A percentile compares a stretch with the other conserved stretches of the same genome.
Evolutionary conservation across 2,797 vertebrate genomes (phyloP).

Genomic region (Lithobates pipiens): DNA sequence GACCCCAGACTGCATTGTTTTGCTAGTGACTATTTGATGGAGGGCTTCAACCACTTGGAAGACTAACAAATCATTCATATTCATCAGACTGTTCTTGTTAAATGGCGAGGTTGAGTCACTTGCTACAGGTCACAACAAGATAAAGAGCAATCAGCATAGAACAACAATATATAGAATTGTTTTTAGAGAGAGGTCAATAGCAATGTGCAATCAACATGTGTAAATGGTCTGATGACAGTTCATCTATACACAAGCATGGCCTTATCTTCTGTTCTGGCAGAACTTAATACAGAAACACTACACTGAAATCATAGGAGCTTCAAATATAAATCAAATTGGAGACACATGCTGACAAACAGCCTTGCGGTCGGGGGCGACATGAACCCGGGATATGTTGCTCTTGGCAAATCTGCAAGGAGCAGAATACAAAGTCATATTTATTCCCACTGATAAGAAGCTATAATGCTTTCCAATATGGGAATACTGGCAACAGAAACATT

Average conservation of each 20-base stretch:
- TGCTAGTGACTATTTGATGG: no score
- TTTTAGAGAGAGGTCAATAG: background rate
- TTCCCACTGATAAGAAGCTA: constrained; percentile 11
- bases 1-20: background rate
- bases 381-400: constrained; percentile 6
- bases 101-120: background rate
- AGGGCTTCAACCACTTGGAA: background rate
- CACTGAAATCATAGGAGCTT: constrained; percentile 1
- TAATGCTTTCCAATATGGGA: constrained; percentile 1
- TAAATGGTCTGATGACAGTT: background rate
- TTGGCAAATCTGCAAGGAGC: constrained; percentile 24
- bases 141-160: background rate
- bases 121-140: background rate
- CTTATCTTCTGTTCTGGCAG: background rate
- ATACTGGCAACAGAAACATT: background rate
- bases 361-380: constrained; percentile 14
- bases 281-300: constrained; percentile 16
- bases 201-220: background rate
- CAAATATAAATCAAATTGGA: constrained; percentile 27
- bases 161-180: background rate
- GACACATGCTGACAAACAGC: constrained; percentile 41
- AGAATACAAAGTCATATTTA: constrained; percentile 30
- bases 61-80: background rate
- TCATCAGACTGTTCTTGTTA: background rate
- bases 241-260: background rate